These are phyloP conservation scores for Andricus grossulariae DNA, from an alignment of 1,140 invertebrate genomes.

Conservation along the genomic window DNA sequence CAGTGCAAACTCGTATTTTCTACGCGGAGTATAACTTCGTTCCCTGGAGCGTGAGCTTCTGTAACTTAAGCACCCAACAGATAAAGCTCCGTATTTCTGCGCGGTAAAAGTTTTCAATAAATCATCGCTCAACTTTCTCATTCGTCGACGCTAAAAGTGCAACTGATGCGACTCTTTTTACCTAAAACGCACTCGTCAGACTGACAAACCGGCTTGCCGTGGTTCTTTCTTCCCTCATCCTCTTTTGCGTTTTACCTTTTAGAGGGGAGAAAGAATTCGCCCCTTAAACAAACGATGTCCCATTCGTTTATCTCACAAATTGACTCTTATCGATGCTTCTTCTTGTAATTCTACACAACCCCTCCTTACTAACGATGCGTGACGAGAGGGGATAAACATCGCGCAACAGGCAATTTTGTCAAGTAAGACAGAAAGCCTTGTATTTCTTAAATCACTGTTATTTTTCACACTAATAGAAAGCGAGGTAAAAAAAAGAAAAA, in stretches of 20 bases:
- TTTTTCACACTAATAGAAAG: not conserved
- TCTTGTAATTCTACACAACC: not conserved
- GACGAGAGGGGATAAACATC: not conserved
- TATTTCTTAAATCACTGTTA: conserved; percentile 1
- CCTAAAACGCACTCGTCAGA: not conserved
- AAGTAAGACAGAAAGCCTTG: not conserved
- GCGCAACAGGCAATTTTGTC: not conserved
- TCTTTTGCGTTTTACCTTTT: not conserved
- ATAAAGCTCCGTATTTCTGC: conserved; percentile 23
- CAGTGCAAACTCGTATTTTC: conserved; percentile 26
- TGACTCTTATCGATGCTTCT: not conserved
- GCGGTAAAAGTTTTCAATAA: conserved; percentile 14
- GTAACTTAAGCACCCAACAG: conserved; percentile 23
- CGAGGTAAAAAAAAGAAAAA: not conserved
- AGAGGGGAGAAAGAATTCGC: not conserved
- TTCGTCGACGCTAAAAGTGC: not conserved
- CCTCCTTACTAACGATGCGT: not conserved
- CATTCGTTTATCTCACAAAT: not conserved
- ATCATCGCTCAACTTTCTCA: conserved; percentile 12
- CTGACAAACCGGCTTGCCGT: not conserved
- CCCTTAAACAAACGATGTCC: not conserved
- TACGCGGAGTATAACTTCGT: conserved; percentile 12
- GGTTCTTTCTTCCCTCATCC: not conserved
- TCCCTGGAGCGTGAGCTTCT: conserved; percentile 26
- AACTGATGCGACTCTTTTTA: conserved; percentile 6